Conservation (phyloP, 2,888 invertebrate species). For the Cataglyphis cursor region DNA sequence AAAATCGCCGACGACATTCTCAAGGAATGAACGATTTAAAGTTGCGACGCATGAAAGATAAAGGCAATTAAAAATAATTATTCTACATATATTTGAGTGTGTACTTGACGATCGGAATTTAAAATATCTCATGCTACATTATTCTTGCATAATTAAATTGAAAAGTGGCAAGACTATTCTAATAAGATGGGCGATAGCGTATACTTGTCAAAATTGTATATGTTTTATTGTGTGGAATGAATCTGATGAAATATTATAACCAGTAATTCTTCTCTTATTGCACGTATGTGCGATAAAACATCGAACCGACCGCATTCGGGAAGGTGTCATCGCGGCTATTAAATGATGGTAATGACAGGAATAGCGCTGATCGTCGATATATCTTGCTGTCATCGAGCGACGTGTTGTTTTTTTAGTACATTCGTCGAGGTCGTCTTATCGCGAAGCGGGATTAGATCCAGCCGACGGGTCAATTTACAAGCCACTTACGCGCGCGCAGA, state of each 20-base stretch:
- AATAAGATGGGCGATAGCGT: constrained; percentile 56
- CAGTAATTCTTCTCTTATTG: constrained; percentile 57
- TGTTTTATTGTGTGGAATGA: constrained; percentile 55
- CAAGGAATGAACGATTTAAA: constrained; percentile 11
- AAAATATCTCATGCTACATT: neutral
- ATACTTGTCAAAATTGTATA: constrained; percentile 37
- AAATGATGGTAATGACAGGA: constrained; percentile 50
- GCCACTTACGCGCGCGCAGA: constrained; percentile 42
- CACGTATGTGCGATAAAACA: neutral
- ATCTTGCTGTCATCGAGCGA: constrained; percentile 52
- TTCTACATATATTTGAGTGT: neutral
- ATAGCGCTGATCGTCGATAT: constrained; percentile 50
- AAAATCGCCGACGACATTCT: constrained; percentile 26
- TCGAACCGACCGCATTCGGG: constrained; percentile 14
- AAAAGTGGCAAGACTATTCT: neutral
- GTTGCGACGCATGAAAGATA: neutral
- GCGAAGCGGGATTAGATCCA: constrained; percentile 44
- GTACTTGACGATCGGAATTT: neutral
- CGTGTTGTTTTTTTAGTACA: constrained; percentile 26
- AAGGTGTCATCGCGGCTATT: constrained; percentile 40
- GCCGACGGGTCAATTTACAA: constrained; percentile 45
- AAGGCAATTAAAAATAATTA: constrained; percentile 9
- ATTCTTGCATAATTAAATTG: neutral
- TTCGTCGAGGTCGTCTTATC: constrained; percentile 43
- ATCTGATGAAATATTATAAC: constrained; percentile 66